Conservation (phyloP, 2,888 invertebrate species). For the Podotricha telesiphe region DNA sequence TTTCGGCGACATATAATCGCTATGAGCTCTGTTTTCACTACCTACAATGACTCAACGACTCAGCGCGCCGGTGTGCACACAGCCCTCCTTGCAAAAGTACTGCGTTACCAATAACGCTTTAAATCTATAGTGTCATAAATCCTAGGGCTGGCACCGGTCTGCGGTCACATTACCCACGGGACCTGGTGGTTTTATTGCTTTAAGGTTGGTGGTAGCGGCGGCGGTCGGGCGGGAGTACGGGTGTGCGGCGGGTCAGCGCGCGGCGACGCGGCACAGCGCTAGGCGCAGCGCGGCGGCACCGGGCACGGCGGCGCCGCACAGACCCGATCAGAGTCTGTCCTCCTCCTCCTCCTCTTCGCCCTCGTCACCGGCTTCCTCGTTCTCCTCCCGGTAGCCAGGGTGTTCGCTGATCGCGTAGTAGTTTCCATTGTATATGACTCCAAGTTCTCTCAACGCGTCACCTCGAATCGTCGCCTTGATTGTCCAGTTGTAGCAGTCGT, state of each 20-base stretch:
- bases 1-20: constrained; percentile 53
- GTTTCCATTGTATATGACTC: constrained; percentile 97
- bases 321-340: constrained; percentile 85
- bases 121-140: background rate
- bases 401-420: constrained; percentile 98
- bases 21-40: constrained; percentile 48
- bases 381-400: constrained; percentile 95
- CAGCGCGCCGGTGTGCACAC: constrained; percentile 8
- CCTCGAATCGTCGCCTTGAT: constrained; percentile 97
- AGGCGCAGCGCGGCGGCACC: constrained; percentile 73
- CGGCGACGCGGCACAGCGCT: constrained; percentile 73
- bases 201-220: constrained; percentile 25
- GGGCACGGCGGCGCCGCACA: constrained; percentile 80
- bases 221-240: constrained; percentile 35
- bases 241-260: constrained; percentile 53
- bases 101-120: background rate
- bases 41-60: constrained; percentile 33
- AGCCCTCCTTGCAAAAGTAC: background rate
- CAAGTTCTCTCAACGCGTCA: constrained; percentile 94
- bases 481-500: constrained; percentile 98
- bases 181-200: constrained; percentile 35
- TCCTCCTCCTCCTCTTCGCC: constrained; percentile 93
- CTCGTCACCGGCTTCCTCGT: constrained; percentile 93
- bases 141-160: constrained; percentile 38
- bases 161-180: constrained; percentile 33